phyloP scores from a whole-genome alignment of 2,113 vertebrate species.

The Salvelinus sp. region DNA sequence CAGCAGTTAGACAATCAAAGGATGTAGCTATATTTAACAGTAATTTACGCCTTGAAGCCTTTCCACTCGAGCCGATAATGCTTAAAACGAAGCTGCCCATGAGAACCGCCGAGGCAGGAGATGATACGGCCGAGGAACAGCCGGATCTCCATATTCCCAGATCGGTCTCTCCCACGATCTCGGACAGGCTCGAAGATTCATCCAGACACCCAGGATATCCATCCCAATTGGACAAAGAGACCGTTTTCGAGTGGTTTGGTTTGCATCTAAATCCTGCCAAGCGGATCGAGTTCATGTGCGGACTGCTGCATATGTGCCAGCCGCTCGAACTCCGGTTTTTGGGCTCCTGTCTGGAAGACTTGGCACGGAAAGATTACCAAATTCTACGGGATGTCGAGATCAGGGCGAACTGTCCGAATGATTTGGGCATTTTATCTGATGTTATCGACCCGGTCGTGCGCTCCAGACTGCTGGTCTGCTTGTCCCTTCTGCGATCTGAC shows the following conservation, averaged over 20 bases:
- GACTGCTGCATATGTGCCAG: conserved; percentile 92
- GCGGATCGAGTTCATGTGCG: conserved; percentile 92
- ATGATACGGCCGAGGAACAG: conserved; percentile 53
- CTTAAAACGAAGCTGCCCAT: conserved; percentile 88
- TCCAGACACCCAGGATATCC: conserved; percentile 45
- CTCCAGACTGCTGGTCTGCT: conserved; percentile 89
- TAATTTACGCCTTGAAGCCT: conserved; percentile 35
- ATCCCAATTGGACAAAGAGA: conserved; percentile 80
- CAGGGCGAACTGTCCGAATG: conserved; percentile 83
- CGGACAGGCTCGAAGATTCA: conserved; percentile 36
- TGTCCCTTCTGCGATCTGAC: conserved; percentile 91
- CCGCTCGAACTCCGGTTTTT: conserved; percentile 95
- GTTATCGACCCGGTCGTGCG: conserved; percentile 83
- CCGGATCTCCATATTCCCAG: conserved; percentile 42
- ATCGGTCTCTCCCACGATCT: conserved; percentile 29
- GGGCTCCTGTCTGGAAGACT: conserved; percentile 91
- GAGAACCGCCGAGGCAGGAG: conserved; percentile 73
- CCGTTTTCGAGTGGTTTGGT: conserved; percentile 95
- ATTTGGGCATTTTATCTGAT: conserved; percentile 82
- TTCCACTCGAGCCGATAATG: conserved; percentile 79
- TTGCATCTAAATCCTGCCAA: conserved; percentile 87
- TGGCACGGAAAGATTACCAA: conserved; percentile 93
- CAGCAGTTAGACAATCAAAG: conserved; percentile 3
- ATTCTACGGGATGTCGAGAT: conserved; percentile 91
- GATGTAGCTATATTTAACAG: conserved; percentile 32